Base-by-base conservation (phyloP, 2,888 invertebrate genomes). In the Chrysopilus asiliformis region DNA sequence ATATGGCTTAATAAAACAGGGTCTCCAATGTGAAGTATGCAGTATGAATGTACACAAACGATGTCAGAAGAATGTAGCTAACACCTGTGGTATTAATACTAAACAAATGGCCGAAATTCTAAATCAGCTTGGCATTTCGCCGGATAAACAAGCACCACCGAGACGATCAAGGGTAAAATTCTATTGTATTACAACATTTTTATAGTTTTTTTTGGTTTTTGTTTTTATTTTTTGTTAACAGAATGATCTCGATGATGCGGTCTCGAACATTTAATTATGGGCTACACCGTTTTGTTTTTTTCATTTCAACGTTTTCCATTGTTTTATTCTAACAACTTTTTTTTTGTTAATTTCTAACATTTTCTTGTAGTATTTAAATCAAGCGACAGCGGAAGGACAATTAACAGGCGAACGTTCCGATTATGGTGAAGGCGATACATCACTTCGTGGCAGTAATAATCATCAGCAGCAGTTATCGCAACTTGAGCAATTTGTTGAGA, bases 31-130 rank as follows among this genome's bases (percentile, higher is more conserved):
- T 64, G 86, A 89, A 72, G 93, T 82, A 47, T 98, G 98, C 64
- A 84, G 79, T 49, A 79, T 97, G 75, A 97, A 97, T 68, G 93
- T 97, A 43, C 97, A 98, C 71, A 97, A 97, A 66, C 76, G 97
- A 39, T 98, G 98, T 66, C 89, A 94, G 69, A 91, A 91, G 66
- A 98, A 98, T 68, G 97, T 98, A 45, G 95, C 97, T 43, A 97
- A 97, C 69, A 97, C 94, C 65, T 98, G 98, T 67, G 97, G 98
- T 54, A 91, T 95, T 64, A 89, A 98, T 68, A 89, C 91, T 38
- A 90, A 93, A 65, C 79, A 81, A 65, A 84, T 98, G 89, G 95
- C 93, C 4, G 84, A 87, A 60, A 83, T 94, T 50, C 74, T 97
- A 49, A 80, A 77, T 56, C 79, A 80, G 57, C 80, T 97, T 67